These are phyloP conservation scores for Siniperca obscura DNA, from an alignment of 2,797 vertebrate genomes.

Conservation along the genomic window DNA sequence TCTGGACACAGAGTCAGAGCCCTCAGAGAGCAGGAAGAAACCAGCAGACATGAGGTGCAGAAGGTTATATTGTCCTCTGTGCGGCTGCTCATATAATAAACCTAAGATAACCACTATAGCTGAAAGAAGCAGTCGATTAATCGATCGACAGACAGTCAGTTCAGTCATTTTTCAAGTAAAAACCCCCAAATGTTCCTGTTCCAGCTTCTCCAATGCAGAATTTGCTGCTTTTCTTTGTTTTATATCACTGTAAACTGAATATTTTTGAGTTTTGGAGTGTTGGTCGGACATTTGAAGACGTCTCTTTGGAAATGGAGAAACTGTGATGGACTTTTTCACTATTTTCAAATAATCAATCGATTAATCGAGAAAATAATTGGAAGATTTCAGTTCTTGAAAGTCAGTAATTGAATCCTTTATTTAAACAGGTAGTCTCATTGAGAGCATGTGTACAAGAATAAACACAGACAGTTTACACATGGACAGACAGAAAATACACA, in stretches of 20 bases:
- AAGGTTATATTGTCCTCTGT: neutral
- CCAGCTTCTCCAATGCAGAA: neutral
- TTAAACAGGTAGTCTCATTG: neutral
- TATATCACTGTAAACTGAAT: neutral
- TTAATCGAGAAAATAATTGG: neutral
- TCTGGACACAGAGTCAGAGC: constrained; percentile 68
- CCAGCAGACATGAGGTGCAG: constrained; percentile 68
- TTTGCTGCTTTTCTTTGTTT: neutral
- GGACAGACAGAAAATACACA: neutral
- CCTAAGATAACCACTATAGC: neutral
- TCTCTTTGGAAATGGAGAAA: neutral
- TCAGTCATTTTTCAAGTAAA: too few relatives aligned
- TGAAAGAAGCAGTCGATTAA: accelerated
- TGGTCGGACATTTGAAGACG: neutral
- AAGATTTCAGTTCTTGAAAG: neutral
- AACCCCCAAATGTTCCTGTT: neutral
- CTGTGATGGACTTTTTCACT: neutral
- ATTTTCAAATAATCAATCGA: neutral
- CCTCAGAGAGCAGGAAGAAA: constrained; percentile 73
- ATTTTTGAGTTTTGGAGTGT: neutral
- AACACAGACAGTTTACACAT: neutral
- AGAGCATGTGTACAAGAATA: neutral
- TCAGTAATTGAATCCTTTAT: neutral
- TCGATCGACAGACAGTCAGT: neutral
- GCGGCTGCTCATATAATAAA: neutral